These are phyloP conservation scores for Apocrypta bakeri DNA, from an alignment of 1,140 invertebrate genomes.

Conservation along the genomic window DNA sequence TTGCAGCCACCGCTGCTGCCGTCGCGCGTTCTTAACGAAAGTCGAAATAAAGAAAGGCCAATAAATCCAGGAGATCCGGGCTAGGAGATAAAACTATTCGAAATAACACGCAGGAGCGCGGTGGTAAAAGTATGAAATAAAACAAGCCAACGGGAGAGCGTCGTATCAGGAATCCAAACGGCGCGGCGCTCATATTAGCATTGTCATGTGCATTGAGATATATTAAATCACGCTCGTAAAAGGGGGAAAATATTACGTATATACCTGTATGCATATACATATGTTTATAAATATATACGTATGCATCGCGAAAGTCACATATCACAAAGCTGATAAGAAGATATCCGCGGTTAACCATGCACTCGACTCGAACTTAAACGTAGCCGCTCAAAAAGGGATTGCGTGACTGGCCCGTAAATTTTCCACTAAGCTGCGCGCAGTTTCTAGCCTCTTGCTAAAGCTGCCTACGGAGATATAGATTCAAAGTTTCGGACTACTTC, in stretches of 20 bases:
- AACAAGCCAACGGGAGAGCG: not conserved
- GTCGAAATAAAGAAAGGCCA: not conserved
- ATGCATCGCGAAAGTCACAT: conserved; percentile 13
- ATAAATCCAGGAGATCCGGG: not conserved
- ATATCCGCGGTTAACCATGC: conserved; percentile 27
- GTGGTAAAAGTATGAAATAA: not conserved
- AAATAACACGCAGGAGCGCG: not conserved
- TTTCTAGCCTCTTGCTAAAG: not conserved
- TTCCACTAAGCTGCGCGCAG: conserved; percentile 8
- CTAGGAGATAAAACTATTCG: too few relatives aligned
- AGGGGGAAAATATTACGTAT: not conserved
- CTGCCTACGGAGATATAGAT: not conserved
- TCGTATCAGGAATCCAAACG: too few relatives aligned
- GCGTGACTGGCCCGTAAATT: conserved; percentile 44
- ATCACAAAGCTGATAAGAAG: conserved; percentile 32
- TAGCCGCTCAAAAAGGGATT: conserved; percentile 21
- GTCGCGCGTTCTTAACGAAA: not conserved
- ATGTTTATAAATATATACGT: not conserved
- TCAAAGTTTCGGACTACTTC: not conserved
- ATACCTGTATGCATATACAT: not conserved
- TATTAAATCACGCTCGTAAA: conserved; percentile 29
- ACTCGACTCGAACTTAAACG: not conserved
- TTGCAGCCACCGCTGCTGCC: too few relatives aligned
- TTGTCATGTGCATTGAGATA: conserved; percentile 17
- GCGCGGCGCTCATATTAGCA: not conserved